Evolutionary conservation across 2,113 vertebrate genomes (phyloP), one percentile per base, ranked within the genome.

Genomic region (Tamias sibiricus): DNA sequence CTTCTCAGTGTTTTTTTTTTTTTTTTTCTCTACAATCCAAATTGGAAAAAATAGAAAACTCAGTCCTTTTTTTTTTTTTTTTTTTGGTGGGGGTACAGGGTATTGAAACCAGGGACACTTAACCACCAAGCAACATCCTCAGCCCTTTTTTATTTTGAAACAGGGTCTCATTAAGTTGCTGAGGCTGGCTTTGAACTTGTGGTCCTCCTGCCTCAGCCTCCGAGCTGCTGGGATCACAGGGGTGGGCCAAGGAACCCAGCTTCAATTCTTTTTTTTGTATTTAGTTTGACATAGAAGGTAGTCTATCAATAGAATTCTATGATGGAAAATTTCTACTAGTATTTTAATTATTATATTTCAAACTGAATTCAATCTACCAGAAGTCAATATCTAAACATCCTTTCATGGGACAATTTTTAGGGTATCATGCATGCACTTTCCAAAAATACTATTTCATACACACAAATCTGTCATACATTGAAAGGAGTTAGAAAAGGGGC

Each of bases 291-390:
- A 28, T n/a, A 28, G 2, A 37, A 66, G 4, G 2, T 44, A 6
- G 28, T 87, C 68, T 59, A 91, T 80, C 16, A 28, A 30, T 32
- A 24, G 11, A 90, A 87, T 91, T 88, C 37, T 64, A 26, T 68
- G 44, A 59, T 86, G 4, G 32, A 12, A 4, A 68, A 57, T 79
- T 90, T 89, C 77, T 84, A 47, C 4, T 82, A 69, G 16, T 74
- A 68, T 32, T 72, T 87, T 83, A 71, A 85, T 72, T 84, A 28
- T 71, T 76, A 40, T 44, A 77, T 76, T 95, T 96, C 72, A 81
- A 93, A 81, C 90, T 52, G 13, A 94, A 76, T 86, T 88, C 13
- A 75, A 0, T 77, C 28, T 89, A 62, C 86, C 14, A 75, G 22
- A 49, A 92, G 8, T 54, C 32, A 90, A 6, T 62, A 14, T 75